Conservation (phyloP, 1,140 invertebrate species). For the Mya arenaria region DNA sequence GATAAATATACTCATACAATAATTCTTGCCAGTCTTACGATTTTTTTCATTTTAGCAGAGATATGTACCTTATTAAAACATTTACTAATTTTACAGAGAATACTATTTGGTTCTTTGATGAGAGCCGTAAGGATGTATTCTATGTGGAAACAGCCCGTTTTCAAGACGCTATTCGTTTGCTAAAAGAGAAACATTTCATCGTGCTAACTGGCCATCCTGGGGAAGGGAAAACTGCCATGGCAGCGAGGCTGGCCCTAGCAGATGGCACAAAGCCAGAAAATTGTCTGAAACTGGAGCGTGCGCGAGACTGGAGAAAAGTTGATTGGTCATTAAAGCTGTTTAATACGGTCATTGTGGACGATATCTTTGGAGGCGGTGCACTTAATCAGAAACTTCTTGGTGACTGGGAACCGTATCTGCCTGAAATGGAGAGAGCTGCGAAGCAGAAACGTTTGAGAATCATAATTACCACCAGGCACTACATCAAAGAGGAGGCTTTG, state of each 20-base stretch:
- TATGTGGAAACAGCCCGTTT: no score
- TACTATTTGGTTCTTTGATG: no score
- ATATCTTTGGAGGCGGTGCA: slow-evolving; percentile 39
- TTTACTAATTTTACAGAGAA: no score
- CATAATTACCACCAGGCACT: slow-evolving; percentile 34
- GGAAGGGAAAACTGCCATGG: slow-evolving; percentile 20
- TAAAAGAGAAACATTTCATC: no score
- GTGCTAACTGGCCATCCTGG: slow-evolving; percentile 8
- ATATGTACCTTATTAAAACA: no score
- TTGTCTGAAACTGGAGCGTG: background rate
- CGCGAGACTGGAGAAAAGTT: slow-evolving; percentile 9
- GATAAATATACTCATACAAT: no score
- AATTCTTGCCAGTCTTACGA: no score
- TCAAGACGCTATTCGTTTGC: no score
- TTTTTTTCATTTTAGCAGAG: no score
- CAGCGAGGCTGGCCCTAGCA: background rate
- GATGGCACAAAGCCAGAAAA: background rate
- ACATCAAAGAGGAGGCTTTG: slow-evolving; percentile 27
- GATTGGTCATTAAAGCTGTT: slow-evolving; percentile 20
- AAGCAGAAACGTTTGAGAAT: background rate
- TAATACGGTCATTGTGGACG: slow-evolving; percentile 34
- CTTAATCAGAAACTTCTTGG: slow-evolving; percentile 1
- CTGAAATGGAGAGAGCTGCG: slow-evolving; percentile 15
- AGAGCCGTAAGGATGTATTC: no score
- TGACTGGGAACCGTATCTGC: slow-evolving; percentile 11